These are phyloP conservation scores for Corvus cornix DNA, from an alignment of 2,113 vertebrate genomes.

Conservation along the genomic window DNA sequence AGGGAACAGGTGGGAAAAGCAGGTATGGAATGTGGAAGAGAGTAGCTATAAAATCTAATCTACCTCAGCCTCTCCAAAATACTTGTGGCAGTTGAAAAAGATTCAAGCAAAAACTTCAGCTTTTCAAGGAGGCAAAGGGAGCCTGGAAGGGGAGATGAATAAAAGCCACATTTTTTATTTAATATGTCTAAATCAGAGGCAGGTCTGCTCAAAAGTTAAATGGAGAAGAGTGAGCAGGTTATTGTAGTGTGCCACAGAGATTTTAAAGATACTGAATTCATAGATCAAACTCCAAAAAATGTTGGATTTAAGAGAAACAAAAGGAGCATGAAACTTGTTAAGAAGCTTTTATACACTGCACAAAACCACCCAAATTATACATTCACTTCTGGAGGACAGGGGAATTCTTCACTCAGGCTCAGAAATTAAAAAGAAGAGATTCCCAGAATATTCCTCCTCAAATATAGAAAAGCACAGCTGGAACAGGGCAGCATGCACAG, in stretches of 20 bases:
- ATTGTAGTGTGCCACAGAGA: fast-evolving
- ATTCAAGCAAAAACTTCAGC: not conserved
- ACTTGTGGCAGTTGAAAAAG: not conserved
- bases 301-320: not conserved
- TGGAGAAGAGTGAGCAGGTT: not conserved
- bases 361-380: not conserved
- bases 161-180: not conserved
- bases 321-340: not conserved
- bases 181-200: not conserved
- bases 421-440: not conserved
- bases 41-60: not conserved
- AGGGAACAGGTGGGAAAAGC: not conserved
- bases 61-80: not conserved
- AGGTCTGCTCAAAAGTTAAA: not conserved
- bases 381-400: not conserved
- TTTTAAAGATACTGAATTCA: not conserved
- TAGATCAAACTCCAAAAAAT: not conserved
- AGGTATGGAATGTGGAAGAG: not conserved
- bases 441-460: not conserved
- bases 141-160: not conserved
- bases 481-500: not conserved
- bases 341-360: not conserved
- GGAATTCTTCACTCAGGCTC: not conserved
- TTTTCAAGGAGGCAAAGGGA: not conserved
- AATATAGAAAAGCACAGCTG: not conserved